A percentile compares a stretch with the other conserved stretches of the same genome.
These are phyloP conservation scores for Paraescarpia echinospica DNA, from an alignment of 1,140 invertebrate genomes.

Conservation along the genomic window DNA sequence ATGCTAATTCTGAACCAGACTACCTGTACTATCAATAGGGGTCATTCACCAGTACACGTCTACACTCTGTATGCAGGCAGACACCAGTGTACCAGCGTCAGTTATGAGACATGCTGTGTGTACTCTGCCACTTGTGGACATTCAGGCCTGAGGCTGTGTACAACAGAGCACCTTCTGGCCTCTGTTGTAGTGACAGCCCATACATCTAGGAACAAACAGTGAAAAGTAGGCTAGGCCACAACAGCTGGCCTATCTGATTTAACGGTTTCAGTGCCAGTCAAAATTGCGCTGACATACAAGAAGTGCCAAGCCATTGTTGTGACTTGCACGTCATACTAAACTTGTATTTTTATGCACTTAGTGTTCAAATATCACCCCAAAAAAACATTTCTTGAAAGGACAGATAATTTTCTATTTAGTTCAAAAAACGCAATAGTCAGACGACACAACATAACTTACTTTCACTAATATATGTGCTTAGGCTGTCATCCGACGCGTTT, in stretches of 20 bases:
- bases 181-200: not conserved
- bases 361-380: too few species aligned
- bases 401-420: too few species aligned
- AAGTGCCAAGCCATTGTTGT: too few species aligned
- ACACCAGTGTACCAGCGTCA: not conserved
- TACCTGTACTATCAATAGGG: not conserved
- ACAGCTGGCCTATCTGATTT: not conserved
- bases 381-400: too few species aligned
- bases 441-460: too few species aligned
- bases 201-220: not conserved
- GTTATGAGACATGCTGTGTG: not conserved
- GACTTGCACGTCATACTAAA: too few species aligned
- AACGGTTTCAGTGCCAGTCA: too few species aligned
- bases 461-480: too few species aligned
- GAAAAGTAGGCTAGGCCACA: not conserved
- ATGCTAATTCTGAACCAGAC: not conserved
- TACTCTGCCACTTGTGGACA: not conserved
- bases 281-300: too few species aligned
- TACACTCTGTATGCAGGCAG: not conserved
- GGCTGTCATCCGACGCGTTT: too few species aligned
- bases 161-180: not conserved
- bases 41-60: not conserved
- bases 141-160: not conserved
- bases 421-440: too few species aligned
- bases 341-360: too few species aligned